Percentiles rank a stretch among this genome's conserved stretches.
Conservation (phyloP, 1,140 invertebrate species). For the Cyrtorhinus lividipennis region DNA sequence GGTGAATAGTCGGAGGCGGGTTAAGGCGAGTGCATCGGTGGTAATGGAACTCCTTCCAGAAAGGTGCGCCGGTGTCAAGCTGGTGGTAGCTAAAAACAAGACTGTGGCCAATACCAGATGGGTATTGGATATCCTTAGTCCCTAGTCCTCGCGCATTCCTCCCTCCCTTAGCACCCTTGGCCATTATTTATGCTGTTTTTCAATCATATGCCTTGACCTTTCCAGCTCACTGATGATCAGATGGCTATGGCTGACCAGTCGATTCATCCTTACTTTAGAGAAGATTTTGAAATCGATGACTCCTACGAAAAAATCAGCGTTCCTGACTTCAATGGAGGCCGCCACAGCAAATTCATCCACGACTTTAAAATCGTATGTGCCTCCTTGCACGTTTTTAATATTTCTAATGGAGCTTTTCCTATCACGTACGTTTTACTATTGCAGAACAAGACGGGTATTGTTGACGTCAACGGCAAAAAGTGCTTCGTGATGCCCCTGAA, state of each 20-base stretch:
- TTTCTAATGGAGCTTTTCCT: neutral
- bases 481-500: conserved; percentile 86
- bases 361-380: conserved; percentile 60
- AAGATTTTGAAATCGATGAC: conserved; percentile 60
- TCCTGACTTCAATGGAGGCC: conserved; percentile 60
- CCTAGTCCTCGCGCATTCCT: no score
- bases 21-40: no score
- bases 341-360: conserved; percentile 68
- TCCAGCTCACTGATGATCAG: neutral
- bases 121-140: no score
- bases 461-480: conserved; percentile 55
- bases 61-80: no score
- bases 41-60: no score
- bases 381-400: neutral
- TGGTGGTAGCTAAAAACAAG: no score
- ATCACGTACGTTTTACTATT: conserved; percentile 20
- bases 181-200: no score
- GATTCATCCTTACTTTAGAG: conserved; percentile 41
- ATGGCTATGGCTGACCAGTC: neutral
- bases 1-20: no score
- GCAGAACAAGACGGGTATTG: conserved; percentile 67
- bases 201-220: no score
- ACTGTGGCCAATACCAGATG: no score
- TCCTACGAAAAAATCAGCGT: conserved; percentile 62
- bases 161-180: no score